Conservation (phyloP, 1,140 invertebrate genomes). For the Phymorhynchus buccinoides region DNA sequence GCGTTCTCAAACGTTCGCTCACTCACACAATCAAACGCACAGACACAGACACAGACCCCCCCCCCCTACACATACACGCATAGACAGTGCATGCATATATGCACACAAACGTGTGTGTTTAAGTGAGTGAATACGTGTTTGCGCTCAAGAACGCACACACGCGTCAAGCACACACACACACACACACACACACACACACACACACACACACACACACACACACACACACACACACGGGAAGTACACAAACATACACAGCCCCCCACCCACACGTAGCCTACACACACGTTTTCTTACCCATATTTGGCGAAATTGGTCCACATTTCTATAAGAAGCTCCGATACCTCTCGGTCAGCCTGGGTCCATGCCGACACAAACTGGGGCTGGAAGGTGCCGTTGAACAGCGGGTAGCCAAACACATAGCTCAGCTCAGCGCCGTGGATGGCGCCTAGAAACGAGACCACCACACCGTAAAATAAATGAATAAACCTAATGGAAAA, state of each 20-base stretch:
- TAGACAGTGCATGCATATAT: background rate
- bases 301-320: slow-evolving; percentile 2
- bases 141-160: background rate
- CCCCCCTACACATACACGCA: too few species aligned
- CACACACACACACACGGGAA: background rate
- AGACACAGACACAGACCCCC: too few species aligned
- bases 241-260: background rate
- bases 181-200: background rate
- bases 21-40: too few species aligned
- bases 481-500: too few species aligned
- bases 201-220: background rate
- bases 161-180: too few species aligned
- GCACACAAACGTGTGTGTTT: background rate
- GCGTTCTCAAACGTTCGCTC: background rate
- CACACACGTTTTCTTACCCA: background rate
- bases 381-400: background rate
- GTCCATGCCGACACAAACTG: background rate
- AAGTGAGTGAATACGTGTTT: background rate
- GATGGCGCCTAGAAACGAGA: background rate
- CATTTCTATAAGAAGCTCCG: background rate
- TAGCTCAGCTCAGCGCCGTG: background rate
- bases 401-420: background rate
- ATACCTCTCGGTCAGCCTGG: background rate
- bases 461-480: too few species aligned
- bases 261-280: too few species aligned